phyloP scores from a whole-genome alignment of 1,140 invertebrate species.

The Ceratina calcarata region DNA sequence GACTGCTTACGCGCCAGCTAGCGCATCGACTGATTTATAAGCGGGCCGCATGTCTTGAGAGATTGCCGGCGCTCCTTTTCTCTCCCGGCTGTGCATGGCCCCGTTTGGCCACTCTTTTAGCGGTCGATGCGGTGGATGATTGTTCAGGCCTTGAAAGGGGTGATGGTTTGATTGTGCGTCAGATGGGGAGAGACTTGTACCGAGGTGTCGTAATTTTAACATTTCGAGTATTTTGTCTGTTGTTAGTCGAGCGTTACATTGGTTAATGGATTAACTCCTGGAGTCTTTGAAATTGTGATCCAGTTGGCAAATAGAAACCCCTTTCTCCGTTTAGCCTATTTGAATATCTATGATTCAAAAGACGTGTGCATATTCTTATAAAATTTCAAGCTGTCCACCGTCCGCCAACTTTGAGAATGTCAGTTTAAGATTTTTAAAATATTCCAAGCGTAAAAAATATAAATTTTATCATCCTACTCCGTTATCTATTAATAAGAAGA shows the following conservation, averaged over 20 bases:
- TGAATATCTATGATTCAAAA: constrained; percentile 1
- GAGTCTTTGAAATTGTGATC: constrained; percentile 21
- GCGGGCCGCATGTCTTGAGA: constrained; percentile 29
- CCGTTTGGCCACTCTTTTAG: constrained; percentile 27
- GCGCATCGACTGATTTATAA: constrained; percentile 41
- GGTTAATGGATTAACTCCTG: constrained; percentile 33
- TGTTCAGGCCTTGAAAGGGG: neutral
- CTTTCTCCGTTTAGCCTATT: neutral
- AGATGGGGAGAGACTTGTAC: neutral
- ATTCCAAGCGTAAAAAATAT: neutral
- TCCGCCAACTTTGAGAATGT: no score
- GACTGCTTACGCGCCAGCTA: constrained; percentile 35
- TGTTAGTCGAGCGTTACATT: constrained; percentile 33
- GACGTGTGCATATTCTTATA: no score
- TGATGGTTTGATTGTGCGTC: neutral
- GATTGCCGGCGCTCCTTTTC: constrained; percentile 1
- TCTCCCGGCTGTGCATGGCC: neutral
- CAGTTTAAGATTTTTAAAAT: neutral
- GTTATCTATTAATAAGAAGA: neutral
- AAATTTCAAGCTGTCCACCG: no score
- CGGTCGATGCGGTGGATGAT: constrained; percentile 42
- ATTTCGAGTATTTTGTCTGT: constrained; percentile 26
- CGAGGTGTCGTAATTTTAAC: constrained; percentile 27
- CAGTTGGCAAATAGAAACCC: neutral
- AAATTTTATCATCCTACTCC: neutral